These are phyloP conservation scores for Platanista minor DNA, from an alignment of 2,113 vertebrate species.

Conservation along the genomic window DNA sequence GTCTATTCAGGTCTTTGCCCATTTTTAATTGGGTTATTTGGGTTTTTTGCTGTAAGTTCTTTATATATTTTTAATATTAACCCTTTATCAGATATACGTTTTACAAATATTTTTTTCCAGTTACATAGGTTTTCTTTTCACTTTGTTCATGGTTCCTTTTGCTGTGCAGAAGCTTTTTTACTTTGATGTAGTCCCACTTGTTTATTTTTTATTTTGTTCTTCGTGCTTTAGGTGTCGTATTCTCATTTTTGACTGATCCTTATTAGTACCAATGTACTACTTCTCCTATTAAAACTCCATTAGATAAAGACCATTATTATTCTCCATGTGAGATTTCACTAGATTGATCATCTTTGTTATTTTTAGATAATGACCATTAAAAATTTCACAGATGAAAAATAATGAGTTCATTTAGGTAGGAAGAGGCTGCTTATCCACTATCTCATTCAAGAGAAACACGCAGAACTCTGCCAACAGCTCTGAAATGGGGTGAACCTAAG, in stretches of 20 bases:
- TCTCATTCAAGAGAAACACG: slow-evolving; percentile 40
- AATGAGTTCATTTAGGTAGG: slow-evolving; percentile 38
- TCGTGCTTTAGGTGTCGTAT: background rate
- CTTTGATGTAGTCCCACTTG: background rate
- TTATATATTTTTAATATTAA: background rate
- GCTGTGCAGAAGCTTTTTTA: background rate
- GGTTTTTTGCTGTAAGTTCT: background rate
- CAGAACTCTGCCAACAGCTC: slow-evolving; percentile 46
- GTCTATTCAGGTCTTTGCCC: background rate
- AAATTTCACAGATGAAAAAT: slow-evolving; percentile 67
- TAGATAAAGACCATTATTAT: slow-evolving; percentile 38
- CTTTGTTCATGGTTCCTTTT: background rate
- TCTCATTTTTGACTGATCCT: background rate
- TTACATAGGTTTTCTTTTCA: background rate
- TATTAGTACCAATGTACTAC: background rate
- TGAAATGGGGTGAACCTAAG: background rate
- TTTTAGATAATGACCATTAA: slow-evolving; percentile 45
- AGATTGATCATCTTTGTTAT: background rate
- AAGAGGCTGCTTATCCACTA: slow-evolving; percentile 32
- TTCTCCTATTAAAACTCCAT: slow-evolving; percentile 46
- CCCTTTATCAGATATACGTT: background rate
- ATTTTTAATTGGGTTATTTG: background rate
- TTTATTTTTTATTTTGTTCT: background rate
- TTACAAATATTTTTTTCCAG: background rate
- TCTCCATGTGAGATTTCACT: slow-evolving; percentile 32